Conservation (phyloP, 2,888 invertebrate species). For the Belgica antarctica region DNA sequence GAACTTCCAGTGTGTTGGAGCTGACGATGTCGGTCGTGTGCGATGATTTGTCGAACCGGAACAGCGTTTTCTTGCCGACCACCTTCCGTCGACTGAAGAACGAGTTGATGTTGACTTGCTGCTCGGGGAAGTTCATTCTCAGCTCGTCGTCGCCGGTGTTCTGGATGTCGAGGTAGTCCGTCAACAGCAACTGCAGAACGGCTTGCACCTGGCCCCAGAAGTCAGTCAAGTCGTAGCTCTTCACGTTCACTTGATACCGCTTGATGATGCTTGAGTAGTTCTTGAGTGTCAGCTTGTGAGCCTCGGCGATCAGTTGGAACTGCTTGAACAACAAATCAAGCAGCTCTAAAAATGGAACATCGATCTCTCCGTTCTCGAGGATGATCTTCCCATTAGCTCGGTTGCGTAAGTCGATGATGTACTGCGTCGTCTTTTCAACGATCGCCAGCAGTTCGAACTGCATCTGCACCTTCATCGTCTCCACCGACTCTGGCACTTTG, state of each 20-base stretch:
- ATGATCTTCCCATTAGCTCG: conserved; percentile 48
- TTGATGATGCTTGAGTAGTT: conserved; percentile 64
- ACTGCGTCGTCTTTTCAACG: conserved; percentile 75
- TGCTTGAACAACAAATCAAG: conserved; percentile 75
- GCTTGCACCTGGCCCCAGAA: conserved; percentile 89
- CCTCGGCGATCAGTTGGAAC: conserved; percentile 75
- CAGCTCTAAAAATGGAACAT: conserved; percentile 60
- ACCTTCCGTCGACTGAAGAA: conserved; percentile 54
- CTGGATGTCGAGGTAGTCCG: conserved; percentile 84
- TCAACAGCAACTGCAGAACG: conserved; percentile 77
- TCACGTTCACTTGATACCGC: conserved; percentile 58
- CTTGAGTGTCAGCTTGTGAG: conserved; percentile 69
- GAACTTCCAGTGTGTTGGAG: conserved; percentile 22
- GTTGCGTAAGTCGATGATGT: conserved; percentile 64
- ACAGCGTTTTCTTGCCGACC: conserved; percentile 60
- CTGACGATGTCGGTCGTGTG: conserved; percentile 46
- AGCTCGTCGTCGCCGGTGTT: conserved; percentile 66
- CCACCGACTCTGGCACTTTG: conserved; percentile 80
- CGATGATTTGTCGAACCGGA: conserved; percentile 68
- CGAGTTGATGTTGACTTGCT: conserved; percentile 57
- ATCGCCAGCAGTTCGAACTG: conserved; percentile 78
- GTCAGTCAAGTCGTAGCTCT: conserved; percentile 69
- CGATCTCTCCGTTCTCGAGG: conserved; percentile 36
- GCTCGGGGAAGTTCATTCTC: conserved; percentile 55
- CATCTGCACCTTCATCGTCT: conserved; percentile 80